phyloP scores from a whole-genome alignment of 1,140 invertebrate genomes.

The Diprion similis region DNA sequence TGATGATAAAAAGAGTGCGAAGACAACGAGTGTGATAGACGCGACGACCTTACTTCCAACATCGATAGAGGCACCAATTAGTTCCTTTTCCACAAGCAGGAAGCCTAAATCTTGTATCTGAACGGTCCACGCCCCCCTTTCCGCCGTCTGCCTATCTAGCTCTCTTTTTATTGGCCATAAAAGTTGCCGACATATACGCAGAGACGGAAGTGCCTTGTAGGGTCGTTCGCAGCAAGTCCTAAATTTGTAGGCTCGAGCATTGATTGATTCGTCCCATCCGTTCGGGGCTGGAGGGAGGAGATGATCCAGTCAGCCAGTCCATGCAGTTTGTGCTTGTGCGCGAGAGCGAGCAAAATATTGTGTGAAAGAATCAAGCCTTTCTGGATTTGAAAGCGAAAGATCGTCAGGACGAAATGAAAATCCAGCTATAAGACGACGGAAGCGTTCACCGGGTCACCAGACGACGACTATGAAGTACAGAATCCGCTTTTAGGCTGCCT shows the following conservation, averaged over 20 bases:
- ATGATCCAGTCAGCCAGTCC: neutral
- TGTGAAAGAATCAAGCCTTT: too few relatives aligned
- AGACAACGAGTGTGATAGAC: neutral
- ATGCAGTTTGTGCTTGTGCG: neutral
- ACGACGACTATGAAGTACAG: neutral
- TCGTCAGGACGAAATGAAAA: neutral
- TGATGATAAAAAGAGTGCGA: too few relatives aligned
- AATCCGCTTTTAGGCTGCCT: neutral
- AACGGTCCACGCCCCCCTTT: neutral
- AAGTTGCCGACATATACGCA: neutral
- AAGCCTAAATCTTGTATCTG: conserved; percentile 9
- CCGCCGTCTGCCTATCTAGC: neutral
- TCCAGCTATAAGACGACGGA: too few relatives aligned
- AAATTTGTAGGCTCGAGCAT: conserved; percentile 8
- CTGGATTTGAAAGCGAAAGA: neutral
- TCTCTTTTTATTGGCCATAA: conserved; percentile 10
- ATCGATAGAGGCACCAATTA: conserved; percentile 9
- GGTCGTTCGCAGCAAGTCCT: neutral
- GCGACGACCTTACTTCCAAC: neutral
- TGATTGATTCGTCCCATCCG: conserved; percentile 14
- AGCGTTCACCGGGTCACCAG: too few relatives aligned
- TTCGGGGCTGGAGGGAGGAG: neutral
- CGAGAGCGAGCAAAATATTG: neutral
- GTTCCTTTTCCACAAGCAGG: neutral
- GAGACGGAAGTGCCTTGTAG: conserved; percentile 10